These are phyloP conservation scores for Calvadosia cruxmelitensis DNA, from an alignment of 30 jellyfish, hydroid and myxozoan species.

Conservation along the genomic window DNA sequence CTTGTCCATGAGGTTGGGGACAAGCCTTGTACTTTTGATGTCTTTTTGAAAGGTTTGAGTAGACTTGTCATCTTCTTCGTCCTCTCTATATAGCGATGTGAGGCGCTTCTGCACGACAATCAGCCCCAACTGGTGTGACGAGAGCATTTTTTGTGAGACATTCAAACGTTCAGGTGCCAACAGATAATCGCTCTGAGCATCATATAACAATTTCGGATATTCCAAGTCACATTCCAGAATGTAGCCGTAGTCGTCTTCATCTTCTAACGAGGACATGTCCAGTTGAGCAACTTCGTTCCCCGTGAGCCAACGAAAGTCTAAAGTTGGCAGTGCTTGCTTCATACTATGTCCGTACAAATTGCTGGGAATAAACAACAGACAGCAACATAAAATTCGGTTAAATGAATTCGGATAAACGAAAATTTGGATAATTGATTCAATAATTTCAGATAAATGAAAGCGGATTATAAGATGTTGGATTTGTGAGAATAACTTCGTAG, in stretches of 20 bases:
- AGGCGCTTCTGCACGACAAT: background rate
- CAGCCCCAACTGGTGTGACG: background rate
- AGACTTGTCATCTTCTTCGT: too few relatives aligned
- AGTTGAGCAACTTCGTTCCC: background rate
- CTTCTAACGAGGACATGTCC: background rate
- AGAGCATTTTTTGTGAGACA: background rate
- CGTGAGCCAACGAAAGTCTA: background rate
- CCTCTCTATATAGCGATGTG: too few relatives aligned
- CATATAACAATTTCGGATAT: background rate
- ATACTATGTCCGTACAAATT: background rate
- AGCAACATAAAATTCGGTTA: too few relatives aligned
- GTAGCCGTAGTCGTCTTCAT: slow-evolving; percentile 6
- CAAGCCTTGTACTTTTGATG: background rate
- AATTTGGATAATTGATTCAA: too few relatives aligned
- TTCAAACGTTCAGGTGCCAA: slow-evolving; percentile 3
- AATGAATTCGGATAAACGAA: too few relatives aligned
- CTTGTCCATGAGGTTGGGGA: background rate
- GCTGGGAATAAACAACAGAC: too few relatives aligned
- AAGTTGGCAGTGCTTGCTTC: background rate
- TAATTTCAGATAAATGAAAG: too few relatives aligned
- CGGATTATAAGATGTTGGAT: too few relatives aligned
- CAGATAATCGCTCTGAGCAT: slow-evolving; percentile 5
- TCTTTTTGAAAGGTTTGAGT: too few relatives aligned
- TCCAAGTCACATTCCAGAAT: slow-evolving; percentile 8
- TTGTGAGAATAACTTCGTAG: too few relatives aligned